Percentiles rank a stretch among this genome's conserved stretches.
Evolutionary conservation across 2,113 vertebrate species (phyloP).

Genomic region (Herpailurus yagouaroundi): DNA sequence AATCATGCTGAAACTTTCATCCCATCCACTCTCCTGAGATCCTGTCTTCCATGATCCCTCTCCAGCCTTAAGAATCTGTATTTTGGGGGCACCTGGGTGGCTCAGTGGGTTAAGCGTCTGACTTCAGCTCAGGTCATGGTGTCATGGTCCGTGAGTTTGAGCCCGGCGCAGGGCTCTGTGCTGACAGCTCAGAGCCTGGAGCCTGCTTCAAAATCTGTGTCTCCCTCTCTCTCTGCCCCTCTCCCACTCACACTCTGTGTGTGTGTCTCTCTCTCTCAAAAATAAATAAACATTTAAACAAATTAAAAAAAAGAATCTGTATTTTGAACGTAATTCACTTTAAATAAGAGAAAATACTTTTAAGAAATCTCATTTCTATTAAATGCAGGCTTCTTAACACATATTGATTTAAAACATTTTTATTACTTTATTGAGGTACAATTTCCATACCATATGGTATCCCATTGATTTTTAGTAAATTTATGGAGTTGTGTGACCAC

Average conservation of each 20-base stretch:
- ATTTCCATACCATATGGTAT: neutral
- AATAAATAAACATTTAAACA: no score
- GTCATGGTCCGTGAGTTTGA: no score
- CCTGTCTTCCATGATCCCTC: no score
- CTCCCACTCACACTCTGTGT: no score
- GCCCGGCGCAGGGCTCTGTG: no score
- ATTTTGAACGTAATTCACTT: neutral
- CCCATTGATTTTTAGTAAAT: neutral
- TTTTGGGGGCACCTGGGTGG: neutral
- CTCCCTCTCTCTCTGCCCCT: no score
- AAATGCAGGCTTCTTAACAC: neutral
- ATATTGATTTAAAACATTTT: neutral
- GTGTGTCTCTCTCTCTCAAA: no score
- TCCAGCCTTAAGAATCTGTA: neutral
- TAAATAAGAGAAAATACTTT: neutral
- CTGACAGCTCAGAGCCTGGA: no score
- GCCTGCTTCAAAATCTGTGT: no score
- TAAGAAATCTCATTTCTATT: neutral
- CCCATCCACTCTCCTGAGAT: neutral
- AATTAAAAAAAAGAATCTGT: no score
- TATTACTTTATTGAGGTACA: neutral
- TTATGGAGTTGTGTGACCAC: neutral
- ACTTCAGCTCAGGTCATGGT: no score
- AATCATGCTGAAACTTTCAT: neutral
- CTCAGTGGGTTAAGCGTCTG: no score